These are phyloP conservation scores for Oplegnathus fasciatus DNA, from an alignment of 2,113 vertebrate species.

Conservation along the genomic window DNA sequence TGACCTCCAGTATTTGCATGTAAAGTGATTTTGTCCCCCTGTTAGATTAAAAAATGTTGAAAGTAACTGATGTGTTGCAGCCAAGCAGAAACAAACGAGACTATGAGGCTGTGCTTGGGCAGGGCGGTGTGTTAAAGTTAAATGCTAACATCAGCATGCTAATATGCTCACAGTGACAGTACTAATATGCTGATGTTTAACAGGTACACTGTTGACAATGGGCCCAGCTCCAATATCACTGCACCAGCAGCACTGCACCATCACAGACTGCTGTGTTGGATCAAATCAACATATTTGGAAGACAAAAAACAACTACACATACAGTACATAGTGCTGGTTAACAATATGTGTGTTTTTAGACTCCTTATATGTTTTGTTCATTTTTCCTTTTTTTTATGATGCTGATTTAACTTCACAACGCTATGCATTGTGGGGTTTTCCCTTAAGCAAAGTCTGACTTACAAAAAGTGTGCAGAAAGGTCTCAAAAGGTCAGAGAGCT, in stretches of 20 bases:
- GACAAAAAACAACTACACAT: neutral
- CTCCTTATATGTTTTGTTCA: neutral
- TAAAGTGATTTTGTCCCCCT: neutral
- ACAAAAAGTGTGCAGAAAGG: neutral
- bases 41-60: neutral
- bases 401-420: neutral
- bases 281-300: neutral
- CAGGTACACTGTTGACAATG: neutral
- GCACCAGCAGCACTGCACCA: neutral
- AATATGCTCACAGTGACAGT: neutral
- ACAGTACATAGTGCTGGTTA: neutral
- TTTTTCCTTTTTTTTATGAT: neutral
- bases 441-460: neutral
- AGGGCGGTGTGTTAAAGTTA: neutral
- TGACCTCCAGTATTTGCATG: neutral
- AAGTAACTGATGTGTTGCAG: neutral
- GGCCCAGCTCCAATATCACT: neutral
- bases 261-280: neutral
- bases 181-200: neutral
- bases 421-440: neutral
- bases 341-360: neutral
- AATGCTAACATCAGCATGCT: neutral
- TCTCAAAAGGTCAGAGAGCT: neutral
- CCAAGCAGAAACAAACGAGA: neutral
- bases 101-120: neutral